phyloP scores from a whole-genome alignment of 2,888 invertebrate species.

The Nomada fabriciana region DNA sequence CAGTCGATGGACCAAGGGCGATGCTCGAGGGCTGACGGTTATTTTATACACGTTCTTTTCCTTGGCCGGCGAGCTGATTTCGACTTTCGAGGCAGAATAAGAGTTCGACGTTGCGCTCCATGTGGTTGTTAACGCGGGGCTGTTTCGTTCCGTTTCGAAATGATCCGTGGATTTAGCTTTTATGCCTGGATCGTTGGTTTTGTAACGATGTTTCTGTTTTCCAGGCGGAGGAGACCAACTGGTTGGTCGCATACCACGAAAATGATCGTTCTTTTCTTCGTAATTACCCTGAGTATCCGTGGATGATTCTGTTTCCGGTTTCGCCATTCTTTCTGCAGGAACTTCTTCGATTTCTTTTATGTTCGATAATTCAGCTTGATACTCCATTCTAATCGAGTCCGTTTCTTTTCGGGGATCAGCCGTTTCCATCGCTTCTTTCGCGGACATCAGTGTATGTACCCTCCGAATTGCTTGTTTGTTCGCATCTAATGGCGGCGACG shows the following conservation, averaged over 20 bases:
- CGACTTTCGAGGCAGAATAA: constrained; percentile 69
- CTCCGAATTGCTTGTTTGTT: constrained; percentile 12
- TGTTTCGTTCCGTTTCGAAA: constrained; percentile 12
- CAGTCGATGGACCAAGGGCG: constrained; percentile 81
- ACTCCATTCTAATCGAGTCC: not conserved
- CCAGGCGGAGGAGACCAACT: constrained; percentile 82
- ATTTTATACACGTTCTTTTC: constrained; percentile 81
- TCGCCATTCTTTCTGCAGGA: constrained; percentile 19
- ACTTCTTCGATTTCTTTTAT: constrained; percentile 15
- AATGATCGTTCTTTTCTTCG: constrained; percentile 71
- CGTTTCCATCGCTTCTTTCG: not conserved
- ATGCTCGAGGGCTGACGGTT: constrained; percentile 78
- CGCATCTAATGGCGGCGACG: constrained; percentile 80
- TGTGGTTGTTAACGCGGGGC: constrained; percentile 12
- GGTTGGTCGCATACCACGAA: constrained; percentile 80
- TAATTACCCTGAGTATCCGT: constrained; percentile 5
- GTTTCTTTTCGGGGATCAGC: not conserved
- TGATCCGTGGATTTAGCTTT: constrained; percentile 7
- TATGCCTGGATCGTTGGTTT: constrained; percentile 53
- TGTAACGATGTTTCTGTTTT: constrained; percentile 71
- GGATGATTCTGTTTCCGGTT: constrained; percentile 63
- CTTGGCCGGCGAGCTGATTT: constrained; percentile 63
- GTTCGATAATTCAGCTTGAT: not conserved
- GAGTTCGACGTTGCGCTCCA: constrained; percentile 52
- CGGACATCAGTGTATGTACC: not conserved